Percentiles rank a stretch among this genome's conserved stretches.
These are phyloP conservation scores for Capreolus pygargus DNA, from an alignment of 2,113 vertebrate species.

Conservation along the genomic window DNA sequence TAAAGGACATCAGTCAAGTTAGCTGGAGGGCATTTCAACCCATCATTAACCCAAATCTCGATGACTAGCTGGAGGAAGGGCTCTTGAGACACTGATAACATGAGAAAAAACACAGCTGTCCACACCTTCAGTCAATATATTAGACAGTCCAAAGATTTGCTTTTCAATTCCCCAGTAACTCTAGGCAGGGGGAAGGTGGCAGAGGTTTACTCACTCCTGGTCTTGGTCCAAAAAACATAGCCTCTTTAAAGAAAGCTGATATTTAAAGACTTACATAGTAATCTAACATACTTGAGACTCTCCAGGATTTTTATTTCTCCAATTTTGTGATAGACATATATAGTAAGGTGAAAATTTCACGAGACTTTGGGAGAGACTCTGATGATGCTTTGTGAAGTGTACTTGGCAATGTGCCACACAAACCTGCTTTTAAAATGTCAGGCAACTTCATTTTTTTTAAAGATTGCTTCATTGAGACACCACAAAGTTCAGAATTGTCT, in stretches of 20 bases:
- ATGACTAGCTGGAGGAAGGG: background rate
- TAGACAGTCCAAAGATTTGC: background rate
- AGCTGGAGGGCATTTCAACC: background rate
- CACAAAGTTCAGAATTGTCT: background rate
- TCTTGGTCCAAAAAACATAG: background rate
- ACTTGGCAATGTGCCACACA: background rate
- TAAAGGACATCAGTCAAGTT: background rate
- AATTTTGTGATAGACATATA: too few relatives aligned
- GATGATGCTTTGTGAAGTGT: background rate
- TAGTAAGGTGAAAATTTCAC: background rate
- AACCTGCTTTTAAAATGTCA: background rate
- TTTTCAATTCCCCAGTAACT: background rate
- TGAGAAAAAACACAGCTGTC: background rate
- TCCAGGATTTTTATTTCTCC: background rate
- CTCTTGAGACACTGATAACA: background rate
- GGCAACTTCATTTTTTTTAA: background rate
- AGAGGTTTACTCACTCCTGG: background rate
- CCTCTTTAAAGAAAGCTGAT: background rate
- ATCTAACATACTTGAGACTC: background rate
- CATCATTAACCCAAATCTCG: constrained; percentile 8
- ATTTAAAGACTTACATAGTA: background rate
- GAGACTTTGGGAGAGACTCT: background rate
- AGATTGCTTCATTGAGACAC: background rate
- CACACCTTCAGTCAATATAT: background rate
- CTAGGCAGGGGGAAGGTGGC: background rate